phyloP scores from a whole-genome alignment of 1,140 invertebrate genomes.

The Saccostrea echinata region DNA sequence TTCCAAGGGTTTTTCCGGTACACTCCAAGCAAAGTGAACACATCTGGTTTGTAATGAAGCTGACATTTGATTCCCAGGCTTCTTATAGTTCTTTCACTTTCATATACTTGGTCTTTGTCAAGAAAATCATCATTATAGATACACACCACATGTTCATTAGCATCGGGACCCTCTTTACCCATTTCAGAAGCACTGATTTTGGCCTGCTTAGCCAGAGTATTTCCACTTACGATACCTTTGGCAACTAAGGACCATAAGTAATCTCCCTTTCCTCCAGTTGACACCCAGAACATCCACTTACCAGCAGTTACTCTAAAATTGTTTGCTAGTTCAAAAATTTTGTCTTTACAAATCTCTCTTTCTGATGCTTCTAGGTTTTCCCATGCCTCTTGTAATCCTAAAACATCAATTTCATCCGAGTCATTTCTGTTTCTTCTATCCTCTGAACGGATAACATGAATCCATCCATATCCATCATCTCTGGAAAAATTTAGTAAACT shows the following conservation, averaged over 20 bases:
- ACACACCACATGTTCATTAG: constrained; percentile 54
- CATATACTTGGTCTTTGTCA: constrained; percentile 57
- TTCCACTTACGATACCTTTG: constrained; percentile 49
- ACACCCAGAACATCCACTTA: constrained; percentile 62
- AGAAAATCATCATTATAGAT: constrained; percentile 61
- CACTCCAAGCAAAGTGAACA: constrained; percentile 60
- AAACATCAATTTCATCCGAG: neutral
- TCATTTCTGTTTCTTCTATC: neutral
- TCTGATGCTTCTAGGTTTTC: constrained; percentile 55
- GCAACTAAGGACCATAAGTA: constrained; percentile 61
- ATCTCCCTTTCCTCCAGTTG: constrained; percentile 59
- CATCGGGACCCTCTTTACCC: neutral
- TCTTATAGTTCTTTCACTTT: constrained; percentile 55
- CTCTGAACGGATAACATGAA: constrained; percentile 31
- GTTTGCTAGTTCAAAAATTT: constrained; percentile 57
- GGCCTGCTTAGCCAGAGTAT: constrained; percentile 38
- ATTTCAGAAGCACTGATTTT: constrained; percentile 50
- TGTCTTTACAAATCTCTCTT: constrained; percentile 49
- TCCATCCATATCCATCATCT: constrained; percentile 54
- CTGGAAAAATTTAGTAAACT: constrained; percentile 38
- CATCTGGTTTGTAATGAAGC: constrained; percentile 63
- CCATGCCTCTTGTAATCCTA: constrained; percentile 52
- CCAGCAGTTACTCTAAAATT: constrained; percentile 50
- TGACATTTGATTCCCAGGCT: constrained; percentile 58
- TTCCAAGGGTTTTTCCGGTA: constrained; percentile 59